Evolutionary conservation across 2,113 vertebrate species (phyloP).

Genomic region (Oncorhynchus tshawytscha): DNA sequence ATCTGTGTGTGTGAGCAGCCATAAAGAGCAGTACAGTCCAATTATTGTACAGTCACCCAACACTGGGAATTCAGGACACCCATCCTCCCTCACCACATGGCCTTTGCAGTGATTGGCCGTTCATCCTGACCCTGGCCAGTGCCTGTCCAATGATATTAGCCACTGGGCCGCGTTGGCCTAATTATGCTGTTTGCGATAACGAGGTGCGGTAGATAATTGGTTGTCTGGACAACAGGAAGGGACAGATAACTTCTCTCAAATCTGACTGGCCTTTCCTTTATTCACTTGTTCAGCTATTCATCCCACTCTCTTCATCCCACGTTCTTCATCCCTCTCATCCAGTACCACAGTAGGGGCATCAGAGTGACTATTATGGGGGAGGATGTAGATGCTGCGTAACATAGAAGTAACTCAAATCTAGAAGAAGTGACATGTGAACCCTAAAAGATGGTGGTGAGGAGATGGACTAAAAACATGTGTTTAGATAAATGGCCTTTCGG

Average conservation of each 20-base stretch:
- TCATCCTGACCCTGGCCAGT: neutral
- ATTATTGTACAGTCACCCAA: conserved; percentile 13
- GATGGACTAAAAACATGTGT: neutral
- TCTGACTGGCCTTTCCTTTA: neutral
- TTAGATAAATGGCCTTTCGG: neutral
- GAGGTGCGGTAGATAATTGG: conserved; percentile 40
- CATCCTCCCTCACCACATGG: conserved; percentile 24
- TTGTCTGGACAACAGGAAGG: conserved; percentile 9
- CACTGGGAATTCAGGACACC: conserved; percentile 10
- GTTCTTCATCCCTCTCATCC: neutral
- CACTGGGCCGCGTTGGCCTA: conserved; percentile 8
- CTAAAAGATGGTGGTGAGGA: neutral
- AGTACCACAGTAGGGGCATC: neutral
- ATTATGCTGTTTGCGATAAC: conserved; percentile 32
- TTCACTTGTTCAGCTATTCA: conserved; percentile 1
- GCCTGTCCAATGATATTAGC: conserved; percentile 38
- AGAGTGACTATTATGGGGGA: no score
- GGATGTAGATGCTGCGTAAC: no score
- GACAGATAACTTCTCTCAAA: conserved; percentile 29
- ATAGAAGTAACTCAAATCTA: neutral
- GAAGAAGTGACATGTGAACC: neutral
- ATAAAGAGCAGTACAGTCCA: conserved; percentile 7
- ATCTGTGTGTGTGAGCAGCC: neutral
- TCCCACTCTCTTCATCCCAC: neutral
- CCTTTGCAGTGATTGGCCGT: conserved; percentile 46